Evolutionary conservation across 2,888 invertebrate species (phyloP), one percentile per base, ranked within the genome.

Genomic region (Callimorpha dominula): DNA sequence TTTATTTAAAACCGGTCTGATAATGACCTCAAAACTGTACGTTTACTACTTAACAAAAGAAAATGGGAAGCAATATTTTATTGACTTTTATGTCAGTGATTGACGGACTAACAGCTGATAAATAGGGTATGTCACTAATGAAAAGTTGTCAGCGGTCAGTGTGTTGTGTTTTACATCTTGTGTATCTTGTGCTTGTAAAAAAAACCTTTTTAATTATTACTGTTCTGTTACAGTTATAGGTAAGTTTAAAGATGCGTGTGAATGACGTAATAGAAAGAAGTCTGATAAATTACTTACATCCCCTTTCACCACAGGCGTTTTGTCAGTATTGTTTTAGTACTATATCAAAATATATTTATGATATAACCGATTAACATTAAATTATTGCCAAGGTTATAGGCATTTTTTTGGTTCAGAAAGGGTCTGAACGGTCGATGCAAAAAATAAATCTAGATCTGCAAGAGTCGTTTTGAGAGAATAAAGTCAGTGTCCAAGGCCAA

Each of bases 101-200:
- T 77, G 77, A 72, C 73, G 65, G 71, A 71, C 70, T 75, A 81
- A 85, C 85, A 78, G 73, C 46, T 75, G 83, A 88, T 85, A 87
- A 87, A 89, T 89, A 83, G 81, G 81, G 31, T 60, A 81, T 68
- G 82, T 76, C 74, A 75, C 74, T 76, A 85, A 79, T 82, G 65
- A 77, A 77, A 78, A 83, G 81, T 74, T 77, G 76, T 79, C 79
- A 75, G 74, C 69, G 78, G 78, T 81, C 76, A 79, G 81, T 65
- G 46, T 65, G 49, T 20, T 7, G 43, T 68, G 52, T 42, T 67
- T 54, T 54, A 67, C 12, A 52, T 52, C 42, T 67, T 67, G 54
- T n/a, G n/a, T n/a, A n/a, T n/a, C n/a, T n/a, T n/a, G n/a, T n/a
- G n/a, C n/a, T n/a, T n/a, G n/a, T n/a, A n/a, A n/a, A n/a, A n/a